These are phyloP conservation scores for Apis dorsata DNA, from an alignment of 1,140 invertebrate species.

Conservation along the genomic window DNA sequence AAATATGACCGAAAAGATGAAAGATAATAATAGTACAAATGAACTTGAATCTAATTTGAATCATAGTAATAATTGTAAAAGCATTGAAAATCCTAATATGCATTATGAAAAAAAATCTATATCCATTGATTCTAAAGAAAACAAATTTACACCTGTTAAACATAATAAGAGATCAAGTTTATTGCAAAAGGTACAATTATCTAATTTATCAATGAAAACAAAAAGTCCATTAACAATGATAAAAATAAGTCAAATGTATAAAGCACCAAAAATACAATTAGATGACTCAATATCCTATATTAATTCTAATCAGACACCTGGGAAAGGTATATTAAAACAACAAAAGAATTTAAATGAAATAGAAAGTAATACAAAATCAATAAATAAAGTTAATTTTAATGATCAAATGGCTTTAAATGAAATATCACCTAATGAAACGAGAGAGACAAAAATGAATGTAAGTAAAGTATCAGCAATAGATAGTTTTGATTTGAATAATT, in stretches of 20 bases:
- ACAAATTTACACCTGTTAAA: neutral
- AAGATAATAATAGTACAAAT: neutral
- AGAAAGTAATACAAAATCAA: slow-evolving; percentile 52
- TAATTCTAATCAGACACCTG: slow-evolving; percentile 74
- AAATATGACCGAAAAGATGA: slow-evolving; percentile 37
- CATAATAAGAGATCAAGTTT: slow-evolving; percentile 6
- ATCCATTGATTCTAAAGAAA: neutral
- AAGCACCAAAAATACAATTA: slow-evolving; percentile 72
- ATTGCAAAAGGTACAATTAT: slow-evolving; percentile 52
- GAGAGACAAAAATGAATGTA: slow-evolving; percentile 39
- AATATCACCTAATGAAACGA: slow-evolving; percentile 57
- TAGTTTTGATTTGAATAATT: slow-evolving; percentile 44
- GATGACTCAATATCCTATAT: slow-evolving; percentile 71
- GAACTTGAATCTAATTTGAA: slow-evolving; percentile 1
- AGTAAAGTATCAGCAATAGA: slow-evolving; percentile 55
- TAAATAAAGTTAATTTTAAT: slow-evolving; percentile 63
- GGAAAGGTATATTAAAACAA: slow-evolving; percentile 74
- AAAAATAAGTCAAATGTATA: slow-evolving; percentile 70
- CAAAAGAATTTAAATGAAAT: slow-evolving; percentile 42
- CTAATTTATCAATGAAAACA: slow-evolving; percentile 37
- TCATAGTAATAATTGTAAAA: slow-evolving; percentile 8
- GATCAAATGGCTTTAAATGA: slow-evolving; percentile 55
- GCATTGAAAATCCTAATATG: neutral
- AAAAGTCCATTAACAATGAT: slow-evolving; percentile 68
- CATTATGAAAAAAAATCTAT: slow-evolving; percentile 1